Percentiles rank a stretch among this genome's conserved stretches.
Evolutionary conservation across 2,113 vertebrate genomes (phyloP).

Genomic region (Pygoscelis adeliae): DNA sequence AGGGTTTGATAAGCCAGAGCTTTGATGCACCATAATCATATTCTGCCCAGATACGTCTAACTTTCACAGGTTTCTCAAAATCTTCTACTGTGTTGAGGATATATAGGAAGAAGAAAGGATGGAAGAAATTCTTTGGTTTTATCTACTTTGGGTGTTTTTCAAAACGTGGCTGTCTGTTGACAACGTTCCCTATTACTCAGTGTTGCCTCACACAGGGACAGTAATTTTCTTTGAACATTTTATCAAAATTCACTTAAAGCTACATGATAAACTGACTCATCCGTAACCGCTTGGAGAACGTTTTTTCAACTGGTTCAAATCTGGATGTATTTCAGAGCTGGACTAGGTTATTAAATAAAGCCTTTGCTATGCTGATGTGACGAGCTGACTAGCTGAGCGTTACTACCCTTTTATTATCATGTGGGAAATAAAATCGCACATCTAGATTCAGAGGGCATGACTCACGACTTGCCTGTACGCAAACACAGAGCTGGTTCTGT

Average conservation of each 20-base stretch:
- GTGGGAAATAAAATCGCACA: constrained; percentile 42
- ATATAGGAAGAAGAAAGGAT: neutral
- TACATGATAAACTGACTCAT: constrained; percentile 52
- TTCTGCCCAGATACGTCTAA: neutral
- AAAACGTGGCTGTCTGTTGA: neutral
- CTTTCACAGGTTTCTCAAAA: neutral
- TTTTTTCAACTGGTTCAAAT: constrained; percentile 32
- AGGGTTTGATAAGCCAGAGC: neutral
- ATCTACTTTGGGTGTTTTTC: constrained; percentile 18
- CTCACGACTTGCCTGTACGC: rapidly evolving
- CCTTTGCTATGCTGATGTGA: constrained; percentile 62
- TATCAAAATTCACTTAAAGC: constrained; percentile 54
- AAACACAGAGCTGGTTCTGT: neutral
- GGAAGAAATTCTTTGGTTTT: neutral
- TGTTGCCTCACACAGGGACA: constrained; percentile 39
- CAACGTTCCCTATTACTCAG: constrained; percentile 35
- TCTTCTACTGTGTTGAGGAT: neutral
- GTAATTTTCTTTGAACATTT: constrained; percentile 45
- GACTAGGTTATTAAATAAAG: constrained; percentile 44
- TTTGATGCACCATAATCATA: neutral
- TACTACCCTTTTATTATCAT: constrained; percentile 39
- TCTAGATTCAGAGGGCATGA: constrained; percentile 45
- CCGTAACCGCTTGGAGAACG: neutral
- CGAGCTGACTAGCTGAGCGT: neutral
- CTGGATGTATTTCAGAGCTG: constrained; percentile 46